A percentile compares a stretch with the other conserved stretches of the same genome.
These are phyloP conservation scores for Gadus chalcogrammus DNA, from an alignment of 2,113 vertebrate species.

Conservation along the genomic window DNA sequence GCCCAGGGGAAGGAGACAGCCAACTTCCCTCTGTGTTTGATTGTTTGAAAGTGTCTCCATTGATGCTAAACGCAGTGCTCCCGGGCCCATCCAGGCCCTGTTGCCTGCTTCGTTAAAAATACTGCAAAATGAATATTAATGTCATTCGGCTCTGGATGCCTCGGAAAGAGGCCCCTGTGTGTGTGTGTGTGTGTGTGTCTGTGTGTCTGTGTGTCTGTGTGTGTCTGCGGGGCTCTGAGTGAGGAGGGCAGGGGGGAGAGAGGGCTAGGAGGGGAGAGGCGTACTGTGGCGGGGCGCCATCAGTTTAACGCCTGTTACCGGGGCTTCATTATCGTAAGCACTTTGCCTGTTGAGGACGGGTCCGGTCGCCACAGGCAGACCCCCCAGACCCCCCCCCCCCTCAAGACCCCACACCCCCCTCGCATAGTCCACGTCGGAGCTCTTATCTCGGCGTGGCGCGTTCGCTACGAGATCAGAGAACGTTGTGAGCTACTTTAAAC, in stretches of 20 bases:
- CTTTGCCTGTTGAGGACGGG: constrained; percentile 38
- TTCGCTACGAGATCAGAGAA: too few species aligned
- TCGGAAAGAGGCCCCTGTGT: not conserved
- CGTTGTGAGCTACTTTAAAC: too few species aligned
- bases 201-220: too few species aligned
- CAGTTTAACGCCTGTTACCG: constrained; percentile 41
- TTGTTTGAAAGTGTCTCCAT: constrained; percentile 73
- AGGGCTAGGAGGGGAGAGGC: constrained; percentile 6
- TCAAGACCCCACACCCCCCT: too few species aligned
- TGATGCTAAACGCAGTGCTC: constrained; percentile 68
- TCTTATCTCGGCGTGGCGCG: too few species aligned
- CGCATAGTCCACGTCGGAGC: too few species aligned
- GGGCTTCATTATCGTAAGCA: constrained; percentile 30
- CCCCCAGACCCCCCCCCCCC: too few species aligned
- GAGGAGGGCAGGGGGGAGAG: constrained; percentile 33
- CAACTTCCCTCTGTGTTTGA: constrained; percentile 69
- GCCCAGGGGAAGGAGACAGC: constrained; percentile 72
- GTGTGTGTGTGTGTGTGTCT: too few species aligned
- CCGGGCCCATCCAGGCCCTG: constrained; percentile 52
- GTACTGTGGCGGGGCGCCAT: constrained; percentile 35
- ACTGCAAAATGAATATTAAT: constrained; percentile 73
- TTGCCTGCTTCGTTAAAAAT: constrained; percentile 70
- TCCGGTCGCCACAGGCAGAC: constrained; percentile 4
- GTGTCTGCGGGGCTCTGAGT: not conserved
- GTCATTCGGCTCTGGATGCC: constrained; percentile 8